Conservation (phyloP, 2,797 vertebrate genomes). For the Semaprochilodus insignis region DNA sequence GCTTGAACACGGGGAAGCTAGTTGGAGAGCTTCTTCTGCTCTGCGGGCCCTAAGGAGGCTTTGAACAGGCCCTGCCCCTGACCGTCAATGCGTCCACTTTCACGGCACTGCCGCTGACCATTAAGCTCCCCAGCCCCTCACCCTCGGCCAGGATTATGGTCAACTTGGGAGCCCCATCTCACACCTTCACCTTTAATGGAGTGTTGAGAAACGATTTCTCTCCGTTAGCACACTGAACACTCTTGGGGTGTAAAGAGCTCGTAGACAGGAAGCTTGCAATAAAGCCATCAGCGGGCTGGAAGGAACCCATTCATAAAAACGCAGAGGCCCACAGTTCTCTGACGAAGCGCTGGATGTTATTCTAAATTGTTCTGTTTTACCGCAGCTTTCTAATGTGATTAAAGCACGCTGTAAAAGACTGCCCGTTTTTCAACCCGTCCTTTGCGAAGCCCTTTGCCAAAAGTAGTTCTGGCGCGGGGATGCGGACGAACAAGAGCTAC, state of each 20-base stretch:
- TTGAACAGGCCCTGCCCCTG: slow-evolving; percentile 16
- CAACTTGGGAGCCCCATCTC: slow-evolving; percentile 49
- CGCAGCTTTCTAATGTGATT: slow-evolving; percentile 62
- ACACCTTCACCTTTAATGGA: slow-evolving; percentile 64
- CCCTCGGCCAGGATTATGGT: slow-evolving; percentile 35
- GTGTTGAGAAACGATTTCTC: slow-evolving; percentile 62
- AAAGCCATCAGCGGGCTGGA: slow-evolving; percentile 57
- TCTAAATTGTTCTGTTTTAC: slow-evolving; percentile 60
- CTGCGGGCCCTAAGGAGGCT: slow-evolving; percentile 22
- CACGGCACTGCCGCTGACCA: slow-evolving; percentile 24
- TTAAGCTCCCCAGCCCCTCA: slow-evolving; percentile 4
- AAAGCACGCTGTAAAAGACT: slow-evolving; percentile 58
- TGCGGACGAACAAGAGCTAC: neutral
- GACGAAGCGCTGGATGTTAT: slow-evolving; percentile 45
- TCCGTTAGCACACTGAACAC: slow-evolving; percentile 45
- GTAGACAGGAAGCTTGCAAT: slow-evolving; percentile 56
- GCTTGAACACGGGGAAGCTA: slow-evolving; percentile 49
- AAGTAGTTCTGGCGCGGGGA: slow-evolving; percentile 11
- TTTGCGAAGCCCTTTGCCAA: slow-evolving; percentile 29
- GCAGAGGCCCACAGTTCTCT: slow-evolving; percentile 50
- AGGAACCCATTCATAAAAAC: slow-evolving; percentile 59
- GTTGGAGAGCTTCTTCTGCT: slow-evolving; percentile 34
- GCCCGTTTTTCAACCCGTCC: slow-evolving; percentile 58
- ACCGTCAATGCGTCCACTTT: slow-evolving; percentile 35
- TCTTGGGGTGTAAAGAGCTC: slow-evolving; percentile 58